Evolutionary conservation across 2,113 vertebrate species (phyloP).

Genomic region (Mustelus asterias): DNA sequence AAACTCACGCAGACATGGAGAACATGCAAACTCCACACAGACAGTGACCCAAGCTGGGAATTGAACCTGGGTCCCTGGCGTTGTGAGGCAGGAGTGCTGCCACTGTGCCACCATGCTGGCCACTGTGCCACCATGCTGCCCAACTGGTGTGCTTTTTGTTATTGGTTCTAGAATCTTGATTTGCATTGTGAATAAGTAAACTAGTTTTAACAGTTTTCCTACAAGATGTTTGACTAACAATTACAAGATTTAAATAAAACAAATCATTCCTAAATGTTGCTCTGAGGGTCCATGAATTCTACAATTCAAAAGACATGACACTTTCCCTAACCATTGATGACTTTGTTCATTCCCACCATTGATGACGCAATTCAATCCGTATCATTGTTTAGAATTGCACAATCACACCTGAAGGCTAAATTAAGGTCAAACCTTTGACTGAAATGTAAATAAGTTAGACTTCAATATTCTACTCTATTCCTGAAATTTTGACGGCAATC

Average conservation of each 20-base stretch:
- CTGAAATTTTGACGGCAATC: background rate
- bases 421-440: background rate
- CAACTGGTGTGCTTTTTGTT: background rate
- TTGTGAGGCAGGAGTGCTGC: no score
- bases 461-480: background rate
- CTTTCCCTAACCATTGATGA: background rate
- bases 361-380: background rate
- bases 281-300: background rate
- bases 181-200: background rate
- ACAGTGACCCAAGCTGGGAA: no score
- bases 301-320: background rate
- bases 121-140: no score
- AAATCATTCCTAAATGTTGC: background rate
- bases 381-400: background rate
- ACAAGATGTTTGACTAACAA: background rate
- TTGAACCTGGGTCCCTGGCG: no score
- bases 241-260: background rate
- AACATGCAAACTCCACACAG: no score
- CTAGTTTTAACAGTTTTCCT: background rate
- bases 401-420: background rate
- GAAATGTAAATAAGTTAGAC: background rate
- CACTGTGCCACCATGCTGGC: no score
- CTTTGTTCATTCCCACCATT: background rate
- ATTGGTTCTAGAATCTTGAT: background rate
- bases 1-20: no score